phyloP scores from a whole-genome alignment of 2,797 vertebrate genomes.

The Prunella strophiata region DNA sequence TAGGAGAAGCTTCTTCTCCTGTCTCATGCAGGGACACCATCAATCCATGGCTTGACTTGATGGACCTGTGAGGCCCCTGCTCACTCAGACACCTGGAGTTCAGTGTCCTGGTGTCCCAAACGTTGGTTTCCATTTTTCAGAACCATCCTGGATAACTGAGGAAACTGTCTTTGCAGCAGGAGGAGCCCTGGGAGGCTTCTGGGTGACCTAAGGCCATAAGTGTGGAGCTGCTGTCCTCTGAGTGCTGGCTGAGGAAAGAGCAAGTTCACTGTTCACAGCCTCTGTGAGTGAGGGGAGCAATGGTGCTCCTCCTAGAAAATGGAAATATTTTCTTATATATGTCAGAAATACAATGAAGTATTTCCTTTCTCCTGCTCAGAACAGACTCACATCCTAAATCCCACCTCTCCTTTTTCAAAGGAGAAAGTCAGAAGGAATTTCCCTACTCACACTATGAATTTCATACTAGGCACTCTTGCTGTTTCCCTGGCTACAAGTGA shows the following conservation, averaged over 20 bases:
- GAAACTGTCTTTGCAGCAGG: not conserved
- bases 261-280: not conserved
- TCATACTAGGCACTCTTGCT: not conserved
- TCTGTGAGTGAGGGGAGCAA: not conserved
- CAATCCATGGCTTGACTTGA: not conserved
- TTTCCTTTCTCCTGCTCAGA: not conserved
- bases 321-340: not conserved
- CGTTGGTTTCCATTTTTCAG: accelerated
- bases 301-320: not conserved
- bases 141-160: not conserved
- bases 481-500: not conserved
- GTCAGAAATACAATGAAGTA: not conserved
- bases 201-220: accelerated
- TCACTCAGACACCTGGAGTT: not conserved
- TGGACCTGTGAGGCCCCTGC: not conserved
- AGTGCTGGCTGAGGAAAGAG: not conserved
- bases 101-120: not conserved
- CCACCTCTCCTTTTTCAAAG: not conserved
- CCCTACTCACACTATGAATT: not conserved
- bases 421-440: not conserved
- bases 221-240: not conserved
- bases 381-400: not conserved
- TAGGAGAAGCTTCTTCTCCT: not conserved
- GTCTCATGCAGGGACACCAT: not conserved
- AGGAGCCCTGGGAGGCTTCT: not conserved